Percentiles rank a stretch among this genome's conserved stretches.
Conservation (phyloP, 1,140 invertebrate species). For the Rhyzopertha dominica region DNA sequence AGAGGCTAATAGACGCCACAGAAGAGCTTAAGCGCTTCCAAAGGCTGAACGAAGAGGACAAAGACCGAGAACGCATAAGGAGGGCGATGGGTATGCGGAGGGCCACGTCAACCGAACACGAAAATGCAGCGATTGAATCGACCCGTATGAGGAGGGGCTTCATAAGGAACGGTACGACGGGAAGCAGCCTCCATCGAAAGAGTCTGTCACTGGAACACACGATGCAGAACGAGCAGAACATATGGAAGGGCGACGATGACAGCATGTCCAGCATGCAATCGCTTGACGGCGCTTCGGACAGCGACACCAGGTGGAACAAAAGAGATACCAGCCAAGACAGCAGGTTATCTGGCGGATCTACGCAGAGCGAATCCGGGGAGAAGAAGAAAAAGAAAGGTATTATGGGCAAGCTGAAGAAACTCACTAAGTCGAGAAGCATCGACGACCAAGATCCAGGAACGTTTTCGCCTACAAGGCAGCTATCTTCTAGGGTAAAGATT, state of each 20-base stretch:
- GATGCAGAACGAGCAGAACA: slow-evolving; percentile 49
- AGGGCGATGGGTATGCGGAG: slow-evolving; percentile 44
- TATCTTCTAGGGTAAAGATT: slow-evolving; percentile 31
- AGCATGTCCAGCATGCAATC: slow-evolving; percentile 77
- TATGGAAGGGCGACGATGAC: slow-evolving; percentile 71
- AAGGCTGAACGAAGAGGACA: slow-evolving; percentile 47
- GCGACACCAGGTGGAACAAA: slow-evolving; percentile 49
- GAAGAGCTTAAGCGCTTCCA: slow-evolving; percentile 51
- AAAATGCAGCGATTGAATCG: slow-evolving; percentile 21
- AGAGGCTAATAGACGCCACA: slow-evolving; percentile 49
- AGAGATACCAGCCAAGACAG: slow-evolving; percentile 71
- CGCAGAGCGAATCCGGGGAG: slow-evolving; percentile 71
- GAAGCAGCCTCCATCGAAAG: slow-evolving; percentile 61
- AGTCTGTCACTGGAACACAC: slow-evolving; percentile 73
- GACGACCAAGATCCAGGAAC: slow-evolving; percentile 53
- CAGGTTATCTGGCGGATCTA: slow-evolving; percentile 74
- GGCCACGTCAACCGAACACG: slow-evolving; percentile 48
- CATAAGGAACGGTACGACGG: slow-evolving; percentile 45
- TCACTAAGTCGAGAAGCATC: slow-evolving; percentile 79
- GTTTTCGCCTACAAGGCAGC: slow-evolving; percentile 28
- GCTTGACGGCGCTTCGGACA: slow-evolving; percentile 57
- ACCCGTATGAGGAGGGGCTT: slow-evolving; percentile 40
- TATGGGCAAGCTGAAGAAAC: slow-evolving; percentile 76
- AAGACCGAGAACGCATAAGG: slow-evolving; percentile 46
- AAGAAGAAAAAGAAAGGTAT: slow-evolving; percentile 78